Percentiles rank a stretch among this genome's conserved stretches.
These are phyloP conservation scores for Ceuthmochares aereus DNA, from an alignment of 2,113 vertebrate genomes.

Conservation along the genomic window DNA sequence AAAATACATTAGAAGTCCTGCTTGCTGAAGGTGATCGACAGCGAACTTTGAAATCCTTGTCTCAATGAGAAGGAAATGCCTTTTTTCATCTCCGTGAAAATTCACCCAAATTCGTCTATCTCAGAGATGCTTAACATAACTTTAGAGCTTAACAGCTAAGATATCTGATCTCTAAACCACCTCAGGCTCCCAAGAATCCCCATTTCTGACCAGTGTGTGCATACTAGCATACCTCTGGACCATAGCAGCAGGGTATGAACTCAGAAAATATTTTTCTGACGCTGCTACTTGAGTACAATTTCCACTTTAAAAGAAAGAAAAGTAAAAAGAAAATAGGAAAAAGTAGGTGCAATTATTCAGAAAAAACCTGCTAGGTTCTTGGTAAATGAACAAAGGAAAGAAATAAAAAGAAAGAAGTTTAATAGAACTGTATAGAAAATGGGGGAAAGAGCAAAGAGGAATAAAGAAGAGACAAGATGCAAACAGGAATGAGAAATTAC, in stretches of 20 bases:
- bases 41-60: background rate
- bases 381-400: background rate
- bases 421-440: background rate
- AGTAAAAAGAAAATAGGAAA: background rate
- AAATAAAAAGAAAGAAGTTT: background rate
- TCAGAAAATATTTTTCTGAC: background rate
- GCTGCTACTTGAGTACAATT: background rate
- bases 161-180: background rate
- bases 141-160: background rate
- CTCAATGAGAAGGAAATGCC: constrained; percentile 5
- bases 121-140: background rate
- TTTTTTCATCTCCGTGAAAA: constrained; percentile 17
- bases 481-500: constrained; percentile 37
- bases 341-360: background rate
- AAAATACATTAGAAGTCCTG: background rate
- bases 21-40: constrained; percentile 22
- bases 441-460: background rate
- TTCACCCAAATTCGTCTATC: background rate
- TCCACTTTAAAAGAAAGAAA: background rate
- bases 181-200: background rate
- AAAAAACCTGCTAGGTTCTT: background rate
- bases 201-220: background rate
- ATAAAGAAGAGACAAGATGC: constrained; percentile 3
- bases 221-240: background rate
- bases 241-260: background rate